phyloP scores from a whole-genome alignment of 2,888 invertebrate genomes.

The Rhamphomyia laevipes region DNA sequence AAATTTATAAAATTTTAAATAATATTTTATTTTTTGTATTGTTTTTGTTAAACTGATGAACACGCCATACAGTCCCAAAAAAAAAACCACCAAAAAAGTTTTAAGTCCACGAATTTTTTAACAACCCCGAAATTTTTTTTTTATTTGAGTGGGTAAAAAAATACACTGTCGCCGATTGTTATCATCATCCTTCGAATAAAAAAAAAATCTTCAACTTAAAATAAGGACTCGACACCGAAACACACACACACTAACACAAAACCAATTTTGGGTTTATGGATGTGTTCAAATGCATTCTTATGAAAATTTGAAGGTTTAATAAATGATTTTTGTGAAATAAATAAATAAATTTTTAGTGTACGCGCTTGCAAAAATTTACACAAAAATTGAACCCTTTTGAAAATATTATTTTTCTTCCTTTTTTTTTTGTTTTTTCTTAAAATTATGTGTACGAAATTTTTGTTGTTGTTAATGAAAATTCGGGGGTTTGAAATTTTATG shows the following conservation, averaged over 20 bases:
- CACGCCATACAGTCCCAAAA: conserved; percentile 17
- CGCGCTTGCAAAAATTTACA: too few relatives aligned
- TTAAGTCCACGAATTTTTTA: conserved; percentile 23
- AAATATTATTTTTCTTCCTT: too few relatives aligned
- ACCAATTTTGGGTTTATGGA: conserved; percentile 14
- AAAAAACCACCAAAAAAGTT: conserved; percentile 22
- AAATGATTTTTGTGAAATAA: too few relatives aligned
- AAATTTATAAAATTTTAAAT: conserved; percentile 14
- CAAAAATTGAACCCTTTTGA: too few relatives aligned
- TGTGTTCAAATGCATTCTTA: conserved; percentile 3
- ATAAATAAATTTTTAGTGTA: too few relatives aligned
- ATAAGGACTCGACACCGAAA: conserved; percentile 22
- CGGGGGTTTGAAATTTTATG: too few relatives aligned
- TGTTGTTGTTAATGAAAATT: too few relatives aligned
- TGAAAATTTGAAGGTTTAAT: too few relatives aligned
- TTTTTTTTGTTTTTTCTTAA: too few relatives aligned
- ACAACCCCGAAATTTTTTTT: conserved; percentile 14
- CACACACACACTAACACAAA: conserved; percentile 13
- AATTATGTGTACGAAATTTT: too few relatives aligned
- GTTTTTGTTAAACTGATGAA: conserved; percentile 3
- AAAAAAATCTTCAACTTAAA: conserved; percentile 22
- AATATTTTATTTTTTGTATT: conserved; percentile 16
- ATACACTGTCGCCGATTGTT: conserved; percentile 3
- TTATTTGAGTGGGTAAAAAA: neutral
- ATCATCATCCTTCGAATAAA: conserved; percentile 7